phyloP scores from a whole-genome alignment of 2,888 invertebrate genomes.

The Blastobasis adustella region DNA sequence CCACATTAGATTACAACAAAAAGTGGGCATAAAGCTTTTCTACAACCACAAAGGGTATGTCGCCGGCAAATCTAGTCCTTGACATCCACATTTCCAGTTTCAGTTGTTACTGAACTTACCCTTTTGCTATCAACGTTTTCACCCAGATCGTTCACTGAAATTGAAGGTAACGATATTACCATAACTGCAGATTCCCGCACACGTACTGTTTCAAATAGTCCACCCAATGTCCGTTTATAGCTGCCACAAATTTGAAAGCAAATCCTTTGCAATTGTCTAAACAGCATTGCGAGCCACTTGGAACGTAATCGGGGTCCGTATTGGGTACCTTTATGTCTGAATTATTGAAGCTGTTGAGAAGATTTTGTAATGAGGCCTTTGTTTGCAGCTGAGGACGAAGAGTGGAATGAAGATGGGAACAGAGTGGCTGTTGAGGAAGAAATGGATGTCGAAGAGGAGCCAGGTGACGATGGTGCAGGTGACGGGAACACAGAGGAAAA shows the following conservation, averaged over 20 bases:
- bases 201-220: constrained; percentile 25
- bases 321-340: constrained; percentile 14
- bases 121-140: constrained; percentile 14
- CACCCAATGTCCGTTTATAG: constrained; percentile 31
- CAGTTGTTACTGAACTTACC: constrained; percentile 9
- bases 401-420: constrained; percentile 45
- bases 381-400: constrained; percentile 59
- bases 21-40: no score
- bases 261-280: constrained; percentile 35
- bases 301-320: constrained; percentile 15
- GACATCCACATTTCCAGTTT: constrained; percentile 8
- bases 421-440: constrained; percentile 22
- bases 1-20: no score
- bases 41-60: no score
- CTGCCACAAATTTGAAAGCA: constrained; percentile 28
- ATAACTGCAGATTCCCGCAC: constrained; percentile 39
- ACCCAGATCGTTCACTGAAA: constrained; percentile 40
- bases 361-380: constrained; percentile 6
- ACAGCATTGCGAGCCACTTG: constrained; percentile 15
- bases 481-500: constrained; percentile 27
- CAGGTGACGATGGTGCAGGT: constrained; percentile 16
- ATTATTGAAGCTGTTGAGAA: constrained; percentile 4
- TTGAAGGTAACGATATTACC: constrained; percentile 53
- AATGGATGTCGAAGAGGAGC: constrained; percentile 15
- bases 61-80: no score